Evolutionary conservation across 2,113 vertebrate species (phyloP).

Genomic region (Tautogolabrus adspersus): DNA sequence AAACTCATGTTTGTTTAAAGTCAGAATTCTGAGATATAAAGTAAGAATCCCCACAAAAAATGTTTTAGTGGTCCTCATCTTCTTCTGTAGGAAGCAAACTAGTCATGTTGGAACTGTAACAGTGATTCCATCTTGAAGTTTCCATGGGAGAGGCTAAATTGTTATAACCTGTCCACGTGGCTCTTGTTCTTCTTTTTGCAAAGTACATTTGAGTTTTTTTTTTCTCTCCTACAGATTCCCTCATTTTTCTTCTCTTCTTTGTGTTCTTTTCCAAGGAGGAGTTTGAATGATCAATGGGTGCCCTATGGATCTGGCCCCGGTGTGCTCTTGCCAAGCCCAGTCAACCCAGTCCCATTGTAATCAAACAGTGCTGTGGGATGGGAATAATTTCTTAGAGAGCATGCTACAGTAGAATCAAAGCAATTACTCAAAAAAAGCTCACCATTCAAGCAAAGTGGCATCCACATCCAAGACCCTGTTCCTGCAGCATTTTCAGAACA

Average conservation of each 20-base stretch:
- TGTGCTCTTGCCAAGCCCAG: slow-evolving; percentile 32
- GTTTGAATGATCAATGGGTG: slow-evolving; percentile 60
- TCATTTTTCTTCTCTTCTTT: background rate
- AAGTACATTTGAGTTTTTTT: background rate
- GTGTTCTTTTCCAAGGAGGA: slow-evolving; percentile 30
- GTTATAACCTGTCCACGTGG: no score
- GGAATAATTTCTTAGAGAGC: slow-evolving; percentile 60
- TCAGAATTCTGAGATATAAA: no score
- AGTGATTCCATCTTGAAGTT: no score
- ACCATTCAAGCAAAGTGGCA: slow-evolving; percentile 22
- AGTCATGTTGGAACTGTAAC: no score
- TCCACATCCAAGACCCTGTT: slow-evolving; percentile 6
- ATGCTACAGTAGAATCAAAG: slow-evolving; percentile 53
- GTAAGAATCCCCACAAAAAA: no score
- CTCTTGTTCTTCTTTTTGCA: background rate
- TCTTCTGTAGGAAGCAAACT: no score
- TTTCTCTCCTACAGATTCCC: background rate
- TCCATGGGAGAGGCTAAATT: no score
- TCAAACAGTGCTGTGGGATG: slow-evolving; percentile 18
- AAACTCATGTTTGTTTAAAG: no score
- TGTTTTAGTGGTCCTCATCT: no score
- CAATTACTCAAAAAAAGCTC: slow-evolving; percentile 62
- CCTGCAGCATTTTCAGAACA: slow-evolving; percentile 21
- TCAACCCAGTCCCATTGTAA: slow-evolving; percentile 52
- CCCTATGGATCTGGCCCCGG: slow-evolving; percentile 20